These are phyloP conservation scores for Agelas oroides DNA, from an alignment of 37 sponge, comb jelly and placozoan genomes.

Conservation along the genomic window DNA sequence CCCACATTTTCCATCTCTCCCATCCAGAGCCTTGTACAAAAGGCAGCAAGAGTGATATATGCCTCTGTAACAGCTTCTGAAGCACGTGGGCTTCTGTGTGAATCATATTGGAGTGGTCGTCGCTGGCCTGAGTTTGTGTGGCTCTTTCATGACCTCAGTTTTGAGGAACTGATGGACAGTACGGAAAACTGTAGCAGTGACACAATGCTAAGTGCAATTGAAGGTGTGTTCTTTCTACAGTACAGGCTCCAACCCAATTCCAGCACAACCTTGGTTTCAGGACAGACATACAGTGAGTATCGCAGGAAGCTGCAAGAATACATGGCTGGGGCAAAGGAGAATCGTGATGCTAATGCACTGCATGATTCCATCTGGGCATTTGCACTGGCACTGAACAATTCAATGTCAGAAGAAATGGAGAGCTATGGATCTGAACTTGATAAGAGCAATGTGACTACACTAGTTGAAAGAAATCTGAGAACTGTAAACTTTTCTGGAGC, in stretches of 20 bases:
- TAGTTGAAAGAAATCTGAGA: neutral
- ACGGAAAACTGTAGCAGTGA: constrained; percentile 6
- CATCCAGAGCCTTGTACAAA: too few relatives aligned
- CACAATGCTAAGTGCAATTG: constrained; percentile 13
- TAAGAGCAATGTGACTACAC: neutral
- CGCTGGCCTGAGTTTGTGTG: constrained; percentile 31
- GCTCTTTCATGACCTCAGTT: constrained; percentile 17
- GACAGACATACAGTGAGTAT: neutral
- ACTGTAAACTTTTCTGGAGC: constrained; percentile 20
- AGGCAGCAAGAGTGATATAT: constrained; percentile 14
- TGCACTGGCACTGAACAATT: constrained; percentile 49
- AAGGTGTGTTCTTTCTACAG: constrained; percentile 13
- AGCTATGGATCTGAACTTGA: neutral
- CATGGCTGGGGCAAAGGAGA: neutral
- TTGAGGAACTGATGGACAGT: constrained; percentile 4
- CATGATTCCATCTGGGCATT: constrained; percentile 57
- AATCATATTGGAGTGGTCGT: neutral
- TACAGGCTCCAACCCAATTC: neutral
- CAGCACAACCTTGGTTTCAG: neutral
- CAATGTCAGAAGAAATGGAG: constrained; percentile 22
- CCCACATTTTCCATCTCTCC: too few relatives aligned
- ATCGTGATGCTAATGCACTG: constrained; percentile 9
- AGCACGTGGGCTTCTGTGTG: constrained; percentile 35
- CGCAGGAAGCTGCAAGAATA: neutral
- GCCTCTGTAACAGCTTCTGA: neutral